Conservation (phyloP, 2,888 invertebrate species). For the Cactoblastis cactorum region DNA sequence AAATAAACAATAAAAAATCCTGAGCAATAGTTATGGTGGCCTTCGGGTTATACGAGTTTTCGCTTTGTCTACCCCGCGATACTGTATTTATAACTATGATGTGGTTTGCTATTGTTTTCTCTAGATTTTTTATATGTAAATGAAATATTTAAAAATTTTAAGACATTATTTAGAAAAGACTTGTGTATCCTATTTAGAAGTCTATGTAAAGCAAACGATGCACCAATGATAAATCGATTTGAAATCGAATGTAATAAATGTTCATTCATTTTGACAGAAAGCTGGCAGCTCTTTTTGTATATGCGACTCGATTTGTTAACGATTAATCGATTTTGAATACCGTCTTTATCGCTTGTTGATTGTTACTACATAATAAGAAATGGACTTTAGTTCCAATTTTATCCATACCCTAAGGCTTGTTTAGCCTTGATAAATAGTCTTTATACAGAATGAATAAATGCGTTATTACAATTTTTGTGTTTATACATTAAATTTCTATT, state of each 20-base stretch:
- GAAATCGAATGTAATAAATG: conserved; percentile 16
- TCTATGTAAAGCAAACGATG: conserved; percentile 5
- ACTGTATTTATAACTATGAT: too few relatives aligned
- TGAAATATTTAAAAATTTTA: too few relatives aligned
- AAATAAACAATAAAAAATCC: too few relatives aligned
- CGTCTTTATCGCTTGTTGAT: not conserved
- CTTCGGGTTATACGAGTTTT: too few relatives aligned
- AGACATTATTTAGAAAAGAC: not conserved
- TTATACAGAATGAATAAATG: too few relatives aligned
- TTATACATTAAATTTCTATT: too few relatives aligned
- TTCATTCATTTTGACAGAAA: conserved; percentile 13
- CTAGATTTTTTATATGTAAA: not conserved
- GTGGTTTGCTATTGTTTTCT: not conserved
- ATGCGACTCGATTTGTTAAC: conserved; percentile 11
- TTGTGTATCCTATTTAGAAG: not conserved
- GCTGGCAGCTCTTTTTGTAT: not conserved
- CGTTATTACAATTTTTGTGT: too few relatives aligned
- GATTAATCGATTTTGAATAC: conserved; percentile 3
- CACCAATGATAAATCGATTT: conserved; percentile 11
- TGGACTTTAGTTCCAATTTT: not conserved
- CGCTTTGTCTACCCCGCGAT: too few relatives aligned
- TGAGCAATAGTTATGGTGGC: too few relatives aligned
- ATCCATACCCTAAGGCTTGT: not conserved
- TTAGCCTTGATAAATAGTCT: too few relatives aligned
- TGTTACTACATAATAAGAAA: conserved; percentile 2